Evolutionary conservation across 2,888 invertebrate genomes (phyloP).

Genomic region (Apoda limacodes): DNA sequence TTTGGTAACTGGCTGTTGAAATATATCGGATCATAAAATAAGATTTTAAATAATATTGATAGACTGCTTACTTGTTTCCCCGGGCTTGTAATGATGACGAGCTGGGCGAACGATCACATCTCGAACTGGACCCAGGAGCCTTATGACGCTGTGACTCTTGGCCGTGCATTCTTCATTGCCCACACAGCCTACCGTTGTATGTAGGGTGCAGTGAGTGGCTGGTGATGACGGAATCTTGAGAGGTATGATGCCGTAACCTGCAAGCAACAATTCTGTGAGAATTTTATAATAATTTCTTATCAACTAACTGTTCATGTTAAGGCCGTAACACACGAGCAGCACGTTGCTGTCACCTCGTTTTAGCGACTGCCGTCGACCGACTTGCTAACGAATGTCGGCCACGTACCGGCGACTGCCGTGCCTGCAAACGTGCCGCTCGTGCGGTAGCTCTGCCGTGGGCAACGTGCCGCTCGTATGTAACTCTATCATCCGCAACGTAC

Average conservation of each 20-base stretch:
- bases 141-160: constrained; percentile 71
- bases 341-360: not conserved
- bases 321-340: too few relatives aligned
- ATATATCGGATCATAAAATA: too few relatives aligned
- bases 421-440: too few relatives aligned
- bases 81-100: constrained; percentile 72
- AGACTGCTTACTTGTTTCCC: constrained; percentile 69
- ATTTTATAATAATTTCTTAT: constrained; percentile 1
- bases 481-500: too few relatives aligned
- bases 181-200: constrained; percentile 72
- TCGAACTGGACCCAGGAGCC: constrained; percentile 72
- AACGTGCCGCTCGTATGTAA: too few relatives aligned
- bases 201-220: constrained; percentile 70
- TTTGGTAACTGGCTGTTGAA: too few relatives aligned
- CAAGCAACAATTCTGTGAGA: constrained; percentile 27
- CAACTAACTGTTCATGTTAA: too few relatives aligned
- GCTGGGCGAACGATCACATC: constrained; percentile 75
- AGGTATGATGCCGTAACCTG: constrained; percentile 74
- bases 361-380: constrained; percentile 5
- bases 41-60: not conserved
- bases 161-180: constrained; percentile 66
- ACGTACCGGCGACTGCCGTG: too few relatives aligned
- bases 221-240: constrained; percentile 72
- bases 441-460: too few relatives aligned
- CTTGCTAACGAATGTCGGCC: too few relatives aligned